Base-by-base conservation (phyloP, 2,888 invertebrate genomes). In the Metacarcinus magister region DNA sequence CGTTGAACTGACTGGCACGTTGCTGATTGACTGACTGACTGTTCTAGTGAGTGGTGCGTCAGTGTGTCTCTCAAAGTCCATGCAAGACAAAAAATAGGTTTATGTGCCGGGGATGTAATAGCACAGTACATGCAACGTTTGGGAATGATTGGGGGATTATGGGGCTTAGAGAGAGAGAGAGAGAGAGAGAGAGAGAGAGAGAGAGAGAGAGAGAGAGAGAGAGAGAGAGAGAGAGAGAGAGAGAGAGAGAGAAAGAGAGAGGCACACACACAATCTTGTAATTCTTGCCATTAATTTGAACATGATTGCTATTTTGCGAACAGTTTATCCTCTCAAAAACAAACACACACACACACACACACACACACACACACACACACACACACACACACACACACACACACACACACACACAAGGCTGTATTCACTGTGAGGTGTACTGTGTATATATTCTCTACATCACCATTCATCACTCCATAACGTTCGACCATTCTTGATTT, bases 341-440 rank as follows among this genome's bases (percentile, higher is more conserved):
- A 82, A 28, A 87, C 82, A 39, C 82, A 87, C 82, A 87, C 82
- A 87, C 82, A 87, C 82, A 87, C 82, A 87, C 82, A 87, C 82
- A 87, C 82, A 87, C 82, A 87, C 82, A 87, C 82, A 87, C 82
- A 87, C 82, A 87, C 82, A 87, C 87, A 87, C 87, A 87, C 39
- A 87, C 87, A 87, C 87, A 87, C 87, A 87, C 87, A 87, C 39
- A 87, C 32, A 87, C 39, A 39, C 32, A 87, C 32, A 87, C 87
- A 87, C 75, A 75, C 75, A 75, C 75, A 75, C 75, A 28, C 75
- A 28, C 28, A 28, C 75, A 60, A 23, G 19, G 23, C 19, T 60
- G 23, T 5, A 60, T 23, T 60, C 19, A 60, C 23, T 19, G 60
- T 60, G 23, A 60, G 23, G 60, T 23, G 39, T 39, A 39, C 39